Conservation (phyloP, 2,113 vertebrate species). For the Engraulis encrasicolus region DNA sequence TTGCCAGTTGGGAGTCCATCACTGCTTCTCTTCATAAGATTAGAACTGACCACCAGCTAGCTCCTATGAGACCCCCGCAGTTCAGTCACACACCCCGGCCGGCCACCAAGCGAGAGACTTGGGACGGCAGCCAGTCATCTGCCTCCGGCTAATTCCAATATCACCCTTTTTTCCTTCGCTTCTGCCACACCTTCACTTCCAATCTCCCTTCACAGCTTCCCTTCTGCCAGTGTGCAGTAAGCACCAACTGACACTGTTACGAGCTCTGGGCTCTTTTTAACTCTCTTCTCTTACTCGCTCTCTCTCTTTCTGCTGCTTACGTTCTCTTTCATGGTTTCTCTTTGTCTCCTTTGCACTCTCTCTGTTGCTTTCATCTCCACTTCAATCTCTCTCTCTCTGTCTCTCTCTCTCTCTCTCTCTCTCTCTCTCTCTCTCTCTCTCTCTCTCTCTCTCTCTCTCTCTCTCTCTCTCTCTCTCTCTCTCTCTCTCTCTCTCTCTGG, state of each 20-base stretch:
- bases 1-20: background rate
- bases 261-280: background rate
- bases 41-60: conserved; percentile 33
- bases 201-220: background rate
- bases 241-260: background rate
- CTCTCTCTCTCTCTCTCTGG: conserved; percentile 41
- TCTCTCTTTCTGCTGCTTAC: background rate
- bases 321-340: conserved; percentile 38
- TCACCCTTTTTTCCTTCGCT: conserved; percentile 47
- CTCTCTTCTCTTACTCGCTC: background rate
- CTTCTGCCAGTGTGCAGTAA: background rate
- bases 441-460: background rate
- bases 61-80: conserved; percentile 40
- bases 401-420: background rate
- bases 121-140: conserved; percentile 44
- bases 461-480: conserved; percentile 47
- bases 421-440: background rate
- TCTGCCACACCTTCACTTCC: conserved; percentile 50
- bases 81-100: conserved; percentile 34
- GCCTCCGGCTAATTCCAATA: conserved; percentile 40
- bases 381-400: no score
- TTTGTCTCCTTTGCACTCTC: conserved; percentile 49
- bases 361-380: conserved; percentile 54
- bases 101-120: conserved; percentile 42
- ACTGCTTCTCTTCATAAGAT: background rate